Conservation (phyloP, 2,113 vertebrate species). For the Terrapene triunguis region DNA sequence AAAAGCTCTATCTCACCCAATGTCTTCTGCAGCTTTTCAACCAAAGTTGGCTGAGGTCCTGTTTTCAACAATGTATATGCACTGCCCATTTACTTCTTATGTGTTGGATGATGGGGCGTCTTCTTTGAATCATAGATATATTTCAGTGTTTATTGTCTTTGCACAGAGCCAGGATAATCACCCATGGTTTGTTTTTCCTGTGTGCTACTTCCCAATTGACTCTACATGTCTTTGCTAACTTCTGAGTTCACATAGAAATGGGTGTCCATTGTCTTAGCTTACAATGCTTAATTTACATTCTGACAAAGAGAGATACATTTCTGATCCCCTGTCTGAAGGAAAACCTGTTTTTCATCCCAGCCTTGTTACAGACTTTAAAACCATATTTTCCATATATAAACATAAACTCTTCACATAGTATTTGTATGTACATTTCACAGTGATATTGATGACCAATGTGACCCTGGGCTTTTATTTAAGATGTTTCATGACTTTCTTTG, state of each 20-base stretch:
- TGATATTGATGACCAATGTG: neutral
- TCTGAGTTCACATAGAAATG: neutral
- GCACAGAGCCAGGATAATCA: neutral
- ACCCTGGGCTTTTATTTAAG: neutral
- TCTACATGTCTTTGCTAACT: neutral
- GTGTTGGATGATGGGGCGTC: neutral
- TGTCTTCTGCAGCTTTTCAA: neutral
- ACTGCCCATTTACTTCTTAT: neutral
- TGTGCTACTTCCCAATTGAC: too few species aligned
- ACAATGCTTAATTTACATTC: neutral
- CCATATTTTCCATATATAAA: neutral
- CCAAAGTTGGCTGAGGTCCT: neutral
- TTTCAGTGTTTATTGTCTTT: neutral
- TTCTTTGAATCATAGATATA: neutral
- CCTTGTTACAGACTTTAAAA: neutral
- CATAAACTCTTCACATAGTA: neutral
- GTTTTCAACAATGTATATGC: neutral
- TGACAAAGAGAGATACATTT: neutral
- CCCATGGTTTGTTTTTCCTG: too few species aligned
- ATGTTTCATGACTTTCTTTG: neutral
- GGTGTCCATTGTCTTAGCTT: neutral
- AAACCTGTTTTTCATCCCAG: neutral
- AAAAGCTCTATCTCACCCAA: neutral
- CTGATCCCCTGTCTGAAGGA: neutral
- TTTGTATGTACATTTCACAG: neutral